Conservation (phyloP, 2,113 vertebrate species). For the Probosciger aterrimus region DNA sequence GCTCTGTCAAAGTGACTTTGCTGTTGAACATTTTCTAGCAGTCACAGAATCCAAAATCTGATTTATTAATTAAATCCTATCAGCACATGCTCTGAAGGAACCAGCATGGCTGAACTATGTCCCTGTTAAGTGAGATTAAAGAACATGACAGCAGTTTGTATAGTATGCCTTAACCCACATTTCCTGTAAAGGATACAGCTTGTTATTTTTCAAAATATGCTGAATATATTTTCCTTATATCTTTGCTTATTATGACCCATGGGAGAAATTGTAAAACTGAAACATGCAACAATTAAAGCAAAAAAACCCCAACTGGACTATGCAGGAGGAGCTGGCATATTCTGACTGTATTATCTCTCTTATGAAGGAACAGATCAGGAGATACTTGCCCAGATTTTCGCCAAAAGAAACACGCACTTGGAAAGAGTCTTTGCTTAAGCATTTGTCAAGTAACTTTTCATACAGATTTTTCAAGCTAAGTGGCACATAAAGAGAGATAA, state of each 20-base stretch:
- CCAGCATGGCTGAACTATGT: neutral
- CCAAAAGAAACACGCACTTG: neutral
- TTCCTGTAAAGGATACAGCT: conserved; percentile 13
- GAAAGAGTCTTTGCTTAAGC: neutral
- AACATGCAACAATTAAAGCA: neutral
- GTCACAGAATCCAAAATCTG: conserved; percentile 5
- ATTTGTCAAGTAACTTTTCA: neutral
- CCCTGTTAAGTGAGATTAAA: conserved; percentile 15
- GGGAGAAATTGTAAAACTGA: conserved; percentile 11
- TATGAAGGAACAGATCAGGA: neutral
- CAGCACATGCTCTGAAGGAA: conserved; percentile 29
- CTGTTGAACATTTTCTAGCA: conserved; percentile 15
- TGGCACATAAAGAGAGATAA: neutral
- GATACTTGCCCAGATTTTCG: neutral
- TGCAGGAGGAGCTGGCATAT: neutral
- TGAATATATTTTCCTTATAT: conserved; percentile 23
- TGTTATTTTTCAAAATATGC: conserved; percentile 53
- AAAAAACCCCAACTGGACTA: neutral
- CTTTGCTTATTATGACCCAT: neutral
- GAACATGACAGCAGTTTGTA: neutral
- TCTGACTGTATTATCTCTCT: neutral
- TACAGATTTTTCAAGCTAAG: neutral
- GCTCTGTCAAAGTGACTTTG: conserved; percentile 26
- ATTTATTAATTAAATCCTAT: conserved; percentile 49
- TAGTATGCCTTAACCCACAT: neutral